A percentile compares a stretch with the other conserved stretches of the same genome.
phyloP scores from a whole-genome alignment of 2,113 vertebrate species.

The Asarcornis scutulata region DNA sequence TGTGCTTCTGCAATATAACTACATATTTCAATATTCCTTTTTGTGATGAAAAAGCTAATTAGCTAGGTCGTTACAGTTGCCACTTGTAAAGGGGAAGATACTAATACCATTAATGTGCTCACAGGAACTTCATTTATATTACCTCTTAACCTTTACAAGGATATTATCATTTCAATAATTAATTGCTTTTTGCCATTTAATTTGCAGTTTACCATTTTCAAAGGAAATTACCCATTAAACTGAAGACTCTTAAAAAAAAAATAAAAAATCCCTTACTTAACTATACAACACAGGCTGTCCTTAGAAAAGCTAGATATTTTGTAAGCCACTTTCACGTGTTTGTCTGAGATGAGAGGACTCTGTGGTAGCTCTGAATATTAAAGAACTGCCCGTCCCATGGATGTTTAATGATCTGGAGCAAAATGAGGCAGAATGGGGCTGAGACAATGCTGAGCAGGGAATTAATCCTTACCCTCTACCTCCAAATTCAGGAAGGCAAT shows the following conservation, averaged over 20 bases:
- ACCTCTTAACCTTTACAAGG: conserved; percentile 68
- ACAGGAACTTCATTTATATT: conserved; percentile 63
- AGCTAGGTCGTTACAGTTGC: conserved; percentile 48
- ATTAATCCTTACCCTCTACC: neutral
- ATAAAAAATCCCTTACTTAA: neutral
- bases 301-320: conserved; percentile 10
- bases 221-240: conserved; percentile 49
- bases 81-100: conserved; percentile 27
- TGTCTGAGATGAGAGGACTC: neutral
- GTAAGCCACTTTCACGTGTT: neutral
- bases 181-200: conserved; percentile 67
- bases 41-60: conserved; percentile 22
- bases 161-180: conserved; percentile 64
- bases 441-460: neutral
- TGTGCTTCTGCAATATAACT: neutral
- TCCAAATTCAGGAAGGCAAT: neutral
- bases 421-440: neutral
- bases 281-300: neutral
- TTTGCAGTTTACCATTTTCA: conserved; percentile 65
- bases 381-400: neutral
- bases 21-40: conserved; percentile 39
- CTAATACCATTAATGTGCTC: conserved; percentile 51
- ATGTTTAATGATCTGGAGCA: neutral
- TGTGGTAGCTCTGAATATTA: neutral
- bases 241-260: neutral